A percentile compares a stretch with the other conserved stretches of the same genome.
phyloP scores from a whole-genome alignment of 23 tunicate genomes.

The Styela clava region DNA sequence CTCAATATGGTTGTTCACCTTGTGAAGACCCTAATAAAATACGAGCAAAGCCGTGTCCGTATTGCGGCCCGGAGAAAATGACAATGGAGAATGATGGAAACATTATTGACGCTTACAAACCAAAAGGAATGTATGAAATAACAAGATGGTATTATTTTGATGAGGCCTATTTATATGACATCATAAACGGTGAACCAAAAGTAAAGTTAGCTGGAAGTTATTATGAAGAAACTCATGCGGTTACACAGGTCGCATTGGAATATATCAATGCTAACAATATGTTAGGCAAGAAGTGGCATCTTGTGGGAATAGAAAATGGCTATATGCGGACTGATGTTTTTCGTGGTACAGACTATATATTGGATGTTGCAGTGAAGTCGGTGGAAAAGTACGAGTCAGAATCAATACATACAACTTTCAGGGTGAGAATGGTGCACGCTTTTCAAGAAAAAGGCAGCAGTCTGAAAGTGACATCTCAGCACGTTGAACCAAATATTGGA shows the following conservation, averaged over 20 bases:
- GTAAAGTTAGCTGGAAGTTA: conserved; percentile 34
- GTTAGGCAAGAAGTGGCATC: conserved; percentile 54
- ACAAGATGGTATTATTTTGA: conserved; percentile 78
- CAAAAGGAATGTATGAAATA: conserved; percentile 93
- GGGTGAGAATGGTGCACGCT: conserved; percentile 63
- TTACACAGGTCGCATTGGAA: conserved; percentile 59
- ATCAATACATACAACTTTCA: conserved; percentile 27
- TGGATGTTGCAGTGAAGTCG: conserved; percentile 43
- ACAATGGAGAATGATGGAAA: neutral
- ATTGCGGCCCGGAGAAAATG: conserved; percentile 14
- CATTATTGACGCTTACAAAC: conserved; percentile 46
- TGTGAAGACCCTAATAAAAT: conserved; percentile 19
- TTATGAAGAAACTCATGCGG: conserved; percentile 59
- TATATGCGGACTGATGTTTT: conserved; percentile 55
- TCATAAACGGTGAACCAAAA: conserved; percentile 85
- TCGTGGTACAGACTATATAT: conserved; percentile 70
- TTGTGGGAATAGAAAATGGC: conserved; percentile 49
- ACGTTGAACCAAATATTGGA: neutral
- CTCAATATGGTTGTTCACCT: conserved; percentile 9
- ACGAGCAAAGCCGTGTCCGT: conserved; percentile 25
- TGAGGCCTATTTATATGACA: conserved; percentile 67
- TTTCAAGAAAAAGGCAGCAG: conserved; percentile 19
- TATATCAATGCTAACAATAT: conserved; percentile 70
- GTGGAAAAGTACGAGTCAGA: neutral
- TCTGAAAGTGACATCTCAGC: neutral